These are phyloP conservation scores for Pipistrellus nathusii DNA, from an alignment of 2,797 vertebrate species.

Conservation along the genomic window DNA sequence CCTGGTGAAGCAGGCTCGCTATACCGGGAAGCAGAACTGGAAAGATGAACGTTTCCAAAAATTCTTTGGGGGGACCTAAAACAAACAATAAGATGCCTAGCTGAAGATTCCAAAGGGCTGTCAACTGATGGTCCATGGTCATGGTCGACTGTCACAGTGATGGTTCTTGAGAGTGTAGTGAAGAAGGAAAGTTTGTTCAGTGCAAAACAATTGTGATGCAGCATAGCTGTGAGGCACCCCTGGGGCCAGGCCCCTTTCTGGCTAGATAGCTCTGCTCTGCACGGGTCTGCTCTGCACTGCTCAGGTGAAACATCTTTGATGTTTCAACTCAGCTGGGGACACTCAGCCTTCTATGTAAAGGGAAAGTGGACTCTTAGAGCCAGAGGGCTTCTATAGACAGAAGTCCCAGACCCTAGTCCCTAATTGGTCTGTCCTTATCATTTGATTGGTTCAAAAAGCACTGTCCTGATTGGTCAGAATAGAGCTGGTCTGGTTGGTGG, in stretches of 20 bases:
- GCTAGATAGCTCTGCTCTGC: neutral
- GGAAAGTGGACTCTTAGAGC: neutral
- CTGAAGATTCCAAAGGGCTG: constrained; percentile 13
- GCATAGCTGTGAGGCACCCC: neutral
- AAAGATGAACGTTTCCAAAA: constrained; percentile 91
- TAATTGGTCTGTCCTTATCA: neutral
- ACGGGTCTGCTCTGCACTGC: too few species aligned
- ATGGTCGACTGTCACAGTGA: too few species aligned
- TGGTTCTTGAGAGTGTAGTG: neutral
- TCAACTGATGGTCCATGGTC: neutral
- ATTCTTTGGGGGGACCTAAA: constrained; percentile 89
- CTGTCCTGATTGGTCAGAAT: neutral
- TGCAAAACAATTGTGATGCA: neutral
- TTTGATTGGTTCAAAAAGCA: neutral
- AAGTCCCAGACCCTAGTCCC: neutral
- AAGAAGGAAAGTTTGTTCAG: neutral
- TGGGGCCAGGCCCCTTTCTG: neutral
- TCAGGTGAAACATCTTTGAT: too few species aligned
- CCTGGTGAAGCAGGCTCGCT: constrained; percentile 90
- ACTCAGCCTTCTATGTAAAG: neutral
- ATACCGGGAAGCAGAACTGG: constrained; percentile 93
- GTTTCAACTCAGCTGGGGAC: neutral
- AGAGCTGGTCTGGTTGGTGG: neutral
- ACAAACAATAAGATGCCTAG: constrained; percentile 53
- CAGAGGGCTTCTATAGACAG: neutral